Base-by-base conservation (phyloP, 1,140 invertebrate genomes). In the Drosophila subobscura region DNA sequence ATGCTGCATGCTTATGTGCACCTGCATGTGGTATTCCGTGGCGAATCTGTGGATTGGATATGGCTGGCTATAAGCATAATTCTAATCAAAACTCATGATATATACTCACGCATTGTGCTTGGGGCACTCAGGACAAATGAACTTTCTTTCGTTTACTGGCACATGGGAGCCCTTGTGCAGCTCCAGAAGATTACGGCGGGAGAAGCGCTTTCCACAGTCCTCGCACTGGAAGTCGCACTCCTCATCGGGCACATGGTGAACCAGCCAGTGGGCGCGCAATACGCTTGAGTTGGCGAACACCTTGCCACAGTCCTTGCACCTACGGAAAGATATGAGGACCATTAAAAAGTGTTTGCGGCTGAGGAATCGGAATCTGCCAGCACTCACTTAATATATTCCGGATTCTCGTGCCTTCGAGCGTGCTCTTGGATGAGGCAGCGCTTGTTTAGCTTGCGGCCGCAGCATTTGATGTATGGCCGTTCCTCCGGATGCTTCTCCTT, bases 101-200 rank as follows among this genome's bases (percentile, higher is more conserved):
- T 14, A 16, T 16, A 79, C 77, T 40, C 29, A 89, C 80, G 84
- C 75, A 68, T 89, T 90, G 46, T 84, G 74, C 67, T 76, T 89
- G 4, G 83, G 86, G 44, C 90, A 91, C 66, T 89, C 68, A 6
- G 66, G 72, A 46, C 90, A 91, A 12, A 89, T 53, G 41, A 86
- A 90, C 52, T 79, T 83, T 22, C 86, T 73, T 45, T 91, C 80
- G 52, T 77, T 77, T 1, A 70, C 68, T 0, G 90, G 90, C 37
- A 91, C 89, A 77, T 91, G 90, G 1, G 86, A 86, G 1, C 80
- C 75, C 42, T 89, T 86, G 50, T 91, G 90, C n/a, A 90, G 53
- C 40, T 91, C 85, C 0, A 91, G 53, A 2, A 89, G 73, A 68
- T 91, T 77, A 3, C 72, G 74, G 0, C 86, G 77, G 0, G 90